Conservation (phyloP, 2,888 invertebrate species). For the Aethes cnicana region DNA sequence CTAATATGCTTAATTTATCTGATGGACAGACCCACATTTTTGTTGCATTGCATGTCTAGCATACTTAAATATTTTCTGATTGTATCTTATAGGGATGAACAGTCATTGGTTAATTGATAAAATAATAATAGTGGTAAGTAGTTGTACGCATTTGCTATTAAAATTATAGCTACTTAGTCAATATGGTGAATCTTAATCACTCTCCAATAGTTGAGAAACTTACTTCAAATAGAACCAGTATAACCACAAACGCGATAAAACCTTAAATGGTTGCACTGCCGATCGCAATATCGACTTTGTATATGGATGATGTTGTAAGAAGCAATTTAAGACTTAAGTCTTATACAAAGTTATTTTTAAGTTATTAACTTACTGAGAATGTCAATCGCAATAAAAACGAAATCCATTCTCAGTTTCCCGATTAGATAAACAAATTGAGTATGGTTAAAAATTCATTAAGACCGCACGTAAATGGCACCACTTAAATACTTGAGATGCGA, state of each 20-base stretch:
- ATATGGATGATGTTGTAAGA: background rate
- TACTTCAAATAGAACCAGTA: too few species aligned
- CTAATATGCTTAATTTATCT: conserved; percentile 47
- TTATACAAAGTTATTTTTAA: conserved; percentile 7
- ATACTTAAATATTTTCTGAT: conserved; percentile 38
- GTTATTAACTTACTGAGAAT: background rate
- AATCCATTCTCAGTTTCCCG: conserved; percentile 12
- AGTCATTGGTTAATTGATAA: conserved; percentile 26
- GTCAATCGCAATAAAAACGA: conserved; percentile 1
- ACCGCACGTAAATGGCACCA: conserved; percentile 12
- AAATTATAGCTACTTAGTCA: too few species aligned
- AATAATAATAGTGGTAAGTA: conserved; percentile 9
- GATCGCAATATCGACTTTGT: background rate
- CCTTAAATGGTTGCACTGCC: too few species aligned
- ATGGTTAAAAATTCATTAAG: conserved; percentile 26
- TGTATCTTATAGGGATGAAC: conserved; percentile 33
- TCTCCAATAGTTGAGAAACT: too few species aligned
- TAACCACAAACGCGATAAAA: too few species aligned
- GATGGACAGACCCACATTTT: conserved; percentile 38
- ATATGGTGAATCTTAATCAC: too few species aligned
- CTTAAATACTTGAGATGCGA: conserved; percentile 21
- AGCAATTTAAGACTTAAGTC: too few species aligned
- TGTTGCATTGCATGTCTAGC: conserved; percentile 44
- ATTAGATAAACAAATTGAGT: conserved; percentile 24
- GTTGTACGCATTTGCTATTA: conserved; percentile 4